phyloP scores from a whole-genome alignment of 2,797 vertebrate genomes.

The Stomatorhinus walkeri region DNA sequence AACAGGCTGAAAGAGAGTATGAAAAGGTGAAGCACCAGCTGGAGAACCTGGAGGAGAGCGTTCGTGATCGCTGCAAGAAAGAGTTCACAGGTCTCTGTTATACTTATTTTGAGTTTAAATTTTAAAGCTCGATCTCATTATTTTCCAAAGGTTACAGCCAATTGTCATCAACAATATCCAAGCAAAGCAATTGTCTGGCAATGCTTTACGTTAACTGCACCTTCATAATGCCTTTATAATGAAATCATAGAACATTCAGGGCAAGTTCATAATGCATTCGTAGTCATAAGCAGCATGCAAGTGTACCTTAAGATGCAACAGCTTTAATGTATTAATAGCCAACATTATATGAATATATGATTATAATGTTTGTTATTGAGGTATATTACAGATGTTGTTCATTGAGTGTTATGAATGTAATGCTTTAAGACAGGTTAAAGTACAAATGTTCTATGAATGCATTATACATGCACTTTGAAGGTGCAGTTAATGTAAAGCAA shows the following conservation, averaged over 20 bases:
- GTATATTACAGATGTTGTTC: neutral
- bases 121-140: neutral
- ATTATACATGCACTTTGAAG: neutral
- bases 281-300: neutral
- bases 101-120: neutral
- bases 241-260: neutral
- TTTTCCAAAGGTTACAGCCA: neutral
- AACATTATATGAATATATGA: neutral
- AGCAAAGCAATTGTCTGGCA: neutral
- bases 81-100: slow-evolving; percentile 83
- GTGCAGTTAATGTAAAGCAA: neutral
- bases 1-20: slow-evolving; percentile 91
- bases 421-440: neutral
- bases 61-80: slow-evolving; percentile 96
- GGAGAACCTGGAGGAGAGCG: slow-evolving; percentile 91
- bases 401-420: neutral
- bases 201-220: neutral
- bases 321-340: neutral
- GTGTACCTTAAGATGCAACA: neutral
- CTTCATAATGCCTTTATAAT: neutral
- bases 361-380: neutral
- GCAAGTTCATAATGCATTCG: neutral
- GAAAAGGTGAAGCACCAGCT: slow-evolving; percentile 95
- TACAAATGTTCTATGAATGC: neutral
- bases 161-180: neutral